Evolutionary conservation across 2,797 vertebrate species (phyloP).

Genomic region (Lacerta bilineata): DNA sequence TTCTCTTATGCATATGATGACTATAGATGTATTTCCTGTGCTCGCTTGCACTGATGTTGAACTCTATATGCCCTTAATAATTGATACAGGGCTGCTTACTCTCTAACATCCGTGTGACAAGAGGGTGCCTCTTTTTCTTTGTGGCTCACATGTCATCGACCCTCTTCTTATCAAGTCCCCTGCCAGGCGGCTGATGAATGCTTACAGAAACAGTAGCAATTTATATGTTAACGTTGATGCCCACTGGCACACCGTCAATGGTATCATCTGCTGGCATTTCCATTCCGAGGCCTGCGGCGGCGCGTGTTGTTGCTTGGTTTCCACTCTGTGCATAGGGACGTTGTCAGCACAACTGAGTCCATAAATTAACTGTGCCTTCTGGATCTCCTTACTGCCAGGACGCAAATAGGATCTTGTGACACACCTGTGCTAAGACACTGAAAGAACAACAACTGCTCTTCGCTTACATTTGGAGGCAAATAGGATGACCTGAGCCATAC

Average conservation of each 20-base stretch:
- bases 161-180: background rate
- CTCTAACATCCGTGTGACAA: background rate
- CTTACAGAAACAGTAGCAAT: slow-evolving; percentile 24
- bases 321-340: slow-evolving; percentile 3
- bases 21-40: background rate
- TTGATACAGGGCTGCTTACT: background rate
- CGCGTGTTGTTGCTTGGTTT: slow-evolving; percentile 13
- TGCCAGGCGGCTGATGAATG: slow-evolving; percentile 12
- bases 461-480: background rate
- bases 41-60: background rate
- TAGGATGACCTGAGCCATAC: background rate
- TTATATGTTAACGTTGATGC: background rate
- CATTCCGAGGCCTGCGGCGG: background rate
- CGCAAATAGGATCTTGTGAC: background rate
- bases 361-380: background rate
- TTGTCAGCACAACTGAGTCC: background rate
- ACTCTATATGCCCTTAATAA: slow-evolving; percentile 5
- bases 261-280: slow-evolving; percentile 32
- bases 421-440: background rate
- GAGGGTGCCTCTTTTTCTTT: slow-evolving; percentile 1
- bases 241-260: slow-evolving; percentile 1
- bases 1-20: background rate
- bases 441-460: no score
- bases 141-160: slow-evolving; percentile 10
- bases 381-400: background rate